Conservation (phyloP, 2,797 vertebrate species). For the Phoebastria nigripes region DNA sequence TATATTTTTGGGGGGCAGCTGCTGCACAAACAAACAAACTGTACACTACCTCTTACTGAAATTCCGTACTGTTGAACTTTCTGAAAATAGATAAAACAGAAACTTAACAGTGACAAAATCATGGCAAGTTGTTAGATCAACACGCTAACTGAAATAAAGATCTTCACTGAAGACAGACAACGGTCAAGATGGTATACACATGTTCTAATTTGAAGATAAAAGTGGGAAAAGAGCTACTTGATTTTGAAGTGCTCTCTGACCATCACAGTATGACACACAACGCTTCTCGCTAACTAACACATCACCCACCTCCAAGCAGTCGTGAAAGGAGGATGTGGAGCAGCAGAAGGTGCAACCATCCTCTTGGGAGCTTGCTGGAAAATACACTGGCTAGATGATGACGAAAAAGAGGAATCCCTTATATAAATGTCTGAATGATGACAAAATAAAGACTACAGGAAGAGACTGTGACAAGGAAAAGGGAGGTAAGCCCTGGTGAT, state of each 20-base stretch:
- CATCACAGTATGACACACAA: background rate
- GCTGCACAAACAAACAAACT: background rate
- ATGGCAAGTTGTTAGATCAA: background rate
- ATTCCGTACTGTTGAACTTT: background rate
- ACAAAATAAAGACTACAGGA: background rate
- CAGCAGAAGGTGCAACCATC: background rate
- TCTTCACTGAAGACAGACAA: background rate
- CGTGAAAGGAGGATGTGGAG: background rate
- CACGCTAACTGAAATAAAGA: background rate
- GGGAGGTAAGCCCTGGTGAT: background rate
- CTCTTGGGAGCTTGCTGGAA: background rate
- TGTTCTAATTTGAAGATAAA: background rate
- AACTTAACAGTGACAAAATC: background rate
- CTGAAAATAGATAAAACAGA: background rate
- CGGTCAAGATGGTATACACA: background rate
- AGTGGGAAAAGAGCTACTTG: background rate
- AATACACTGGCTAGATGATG: background rate
- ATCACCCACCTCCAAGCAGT: background rate
- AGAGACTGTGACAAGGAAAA: background rate
- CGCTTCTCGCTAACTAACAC: background rate
- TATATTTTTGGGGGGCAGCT: background rate
- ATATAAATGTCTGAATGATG: background rate
- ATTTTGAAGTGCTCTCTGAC: background rate
- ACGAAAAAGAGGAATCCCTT: background rate
- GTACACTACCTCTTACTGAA: background rate